Evolutionary conservation across 2,888 invertebrate species (phyloP), one percentile per base, ranked within the genome.

Genomic region (Leucoptera coffeella): DNA sequence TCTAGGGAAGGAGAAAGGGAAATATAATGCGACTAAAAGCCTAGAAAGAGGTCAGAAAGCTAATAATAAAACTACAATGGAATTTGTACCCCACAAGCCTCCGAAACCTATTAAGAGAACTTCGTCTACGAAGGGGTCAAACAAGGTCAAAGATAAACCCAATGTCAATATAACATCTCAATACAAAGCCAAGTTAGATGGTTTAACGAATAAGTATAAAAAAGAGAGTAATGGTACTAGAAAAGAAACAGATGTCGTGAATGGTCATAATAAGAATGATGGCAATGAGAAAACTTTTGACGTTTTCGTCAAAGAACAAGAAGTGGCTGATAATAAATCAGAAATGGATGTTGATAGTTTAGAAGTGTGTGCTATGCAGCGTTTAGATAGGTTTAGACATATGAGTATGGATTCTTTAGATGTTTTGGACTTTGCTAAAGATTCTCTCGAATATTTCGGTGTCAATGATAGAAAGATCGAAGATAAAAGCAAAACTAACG

Each of bases 61-160:
- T 31, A 67, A 65, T 29, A 50, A 43, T 5, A 69, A 72, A 46
- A 55, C 62, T 12, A 64, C 64, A 2, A 69, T 73, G 65, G 72
- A 73, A 26, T 74, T 74, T 40, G 78, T 84, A 1, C 78, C 79
- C 1, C 84, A 85, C 38, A 85, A 85, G 40, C 85, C 84, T 1
- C 85, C 84, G 0, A 82, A 84, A 45, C 81, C 82, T 1, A 74
- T 78, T 1, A 74, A 81, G 27, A 59, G 82, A 21, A 80, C 82
- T 6, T 80, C 80, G 3, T 81, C 82, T 12, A 72, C 77, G 23
- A 73, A 77, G 38, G 57, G 76, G 17, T 74, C 73, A 32, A 71
- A 73, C 23, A 59, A 75, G 41, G 40, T 65, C 0, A 67, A 72
- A 49, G 71, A 71, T 21, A 72, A 71, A 36, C 42, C 55, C 4